phyloP scores from a whole-genome alignment of 2,888 invertebrate species.

The Meta bourneti region DNA sequence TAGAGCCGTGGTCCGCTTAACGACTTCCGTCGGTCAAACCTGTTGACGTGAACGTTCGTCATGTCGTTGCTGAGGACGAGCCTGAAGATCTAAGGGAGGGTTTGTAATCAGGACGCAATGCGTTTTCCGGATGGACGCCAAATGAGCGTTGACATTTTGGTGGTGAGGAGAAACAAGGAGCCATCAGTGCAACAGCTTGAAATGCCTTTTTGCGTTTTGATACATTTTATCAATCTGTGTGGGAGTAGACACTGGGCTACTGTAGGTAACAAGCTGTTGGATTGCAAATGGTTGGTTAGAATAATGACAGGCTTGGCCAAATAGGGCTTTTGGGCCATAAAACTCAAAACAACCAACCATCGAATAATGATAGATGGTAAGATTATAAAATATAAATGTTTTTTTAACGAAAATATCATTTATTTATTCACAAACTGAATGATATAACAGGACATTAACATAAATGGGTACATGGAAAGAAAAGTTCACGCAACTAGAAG shows the following conservation, averaged over 20 bases:
- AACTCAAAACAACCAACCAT: too few relatives aligned
- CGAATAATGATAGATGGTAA: too few relatives aligned
- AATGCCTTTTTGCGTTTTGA: not conserved
- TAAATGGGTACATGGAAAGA: too few relatives aligned
- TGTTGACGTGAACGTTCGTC: not conserved
- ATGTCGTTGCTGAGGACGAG: not conserved
- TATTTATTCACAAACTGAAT: too few relatives aligned
- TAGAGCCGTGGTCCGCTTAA: not conserved
- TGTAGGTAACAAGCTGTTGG: not conserved
- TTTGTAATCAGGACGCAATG: not conserved
- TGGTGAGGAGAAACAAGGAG: not conserved
- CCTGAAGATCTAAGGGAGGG: not conserved
- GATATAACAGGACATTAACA: too few relatives aligned
- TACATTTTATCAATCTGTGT: not conserved
- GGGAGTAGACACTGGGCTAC: not conserved
- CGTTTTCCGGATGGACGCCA: not conserved
- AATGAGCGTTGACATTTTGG: not conserved
- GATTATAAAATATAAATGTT: too few relatives aligned
- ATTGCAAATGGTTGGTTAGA: too few relatives aligned
- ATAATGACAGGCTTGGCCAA: too few relatives aligned
- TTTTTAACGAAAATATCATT: too few relatives aligned
- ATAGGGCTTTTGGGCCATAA: too few relatives aligned
- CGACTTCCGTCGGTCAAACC: conserved; percentile 23
- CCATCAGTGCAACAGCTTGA: not conserved
- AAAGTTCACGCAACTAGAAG: too few relatives aligned